phyloP scores from a whole-genome alignment of 2,888 invertebrate genomes.

The Euclidia mi region DNA sequence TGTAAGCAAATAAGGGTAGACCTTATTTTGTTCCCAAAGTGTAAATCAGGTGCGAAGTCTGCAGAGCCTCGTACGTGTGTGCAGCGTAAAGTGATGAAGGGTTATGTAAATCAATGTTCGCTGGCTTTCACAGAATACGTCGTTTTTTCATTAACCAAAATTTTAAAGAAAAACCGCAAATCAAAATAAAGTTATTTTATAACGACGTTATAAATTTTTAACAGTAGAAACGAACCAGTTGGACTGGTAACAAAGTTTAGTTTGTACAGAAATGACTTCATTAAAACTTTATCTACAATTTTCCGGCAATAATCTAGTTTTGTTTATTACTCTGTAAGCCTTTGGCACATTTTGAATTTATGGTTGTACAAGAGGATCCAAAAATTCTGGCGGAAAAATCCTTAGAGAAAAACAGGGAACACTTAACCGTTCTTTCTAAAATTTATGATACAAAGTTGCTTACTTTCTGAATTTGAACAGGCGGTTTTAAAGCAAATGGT shows the following conservation, averaged over 20 bases:
- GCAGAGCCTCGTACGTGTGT: not conserved
- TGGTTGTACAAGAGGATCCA: constrained; percentile 4
- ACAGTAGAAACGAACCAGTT: constrained; percentile 21
- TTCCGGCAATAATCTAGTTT: constrained; percentile 54
- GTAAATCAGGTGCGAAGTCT: not conserved
- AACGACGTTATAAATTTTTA: constrained; percentile 15
- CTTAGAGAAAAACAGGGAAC: not conserved
- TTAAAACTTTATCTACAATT: constrained; percentile 69
- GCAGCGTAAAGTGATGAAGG: not conserved
- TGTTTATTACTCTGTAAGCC: constrained; percentile 41
- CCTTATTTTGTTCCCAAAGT: constrained; percentile 15
- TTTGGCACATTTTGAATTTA: constrained; percentile 43
- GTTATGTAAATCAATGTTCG: constrained; percentile 12
- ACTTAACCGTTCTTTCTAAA: not conserved
- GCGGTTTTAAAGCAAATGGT: not conserved
- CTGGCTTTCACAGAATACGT: not conserved
- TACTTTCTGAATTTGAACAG: not conserved
- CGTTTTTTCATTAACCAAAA: not conserved
- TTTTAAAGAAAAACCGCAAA: no score
- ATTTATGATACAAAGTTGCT: not conserved
- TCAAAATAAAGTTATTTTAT: not conserved
- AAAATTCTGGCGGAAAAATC: not conserved
- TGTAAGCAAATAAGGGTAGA: constrained; percentile 9
- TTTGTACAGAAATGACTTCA: constrained; percentile 65
- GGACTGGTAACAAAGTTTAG: constrained; percentile 37